phyloP scores from a whole-genome alignment of 2,888 invertebrate species.

The Bugulina stolonifera region DNA sequence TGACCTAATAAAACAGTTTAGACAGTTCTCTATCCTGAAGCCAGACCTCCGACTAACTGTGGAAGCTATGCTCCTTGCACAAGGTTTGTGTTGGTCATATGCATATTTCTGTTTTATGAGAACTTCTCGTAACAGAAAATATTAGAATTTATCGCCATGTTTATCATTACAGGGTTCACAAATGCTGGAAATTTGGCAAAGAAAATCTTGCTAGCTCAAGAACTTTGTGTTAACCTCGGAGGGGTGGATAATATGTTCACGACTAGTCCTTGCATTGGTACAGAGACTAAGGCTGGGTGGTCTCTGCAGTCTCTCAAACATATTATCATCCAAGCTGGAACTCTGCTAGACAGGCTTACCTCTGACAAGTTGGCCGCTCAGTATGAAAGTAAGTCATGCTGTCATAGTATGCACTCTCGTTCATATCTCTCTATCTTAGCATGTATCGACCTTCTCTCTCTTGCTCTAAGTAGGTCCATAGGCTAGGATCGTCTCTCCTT shows the following conservation, averaged over 20 bases:
- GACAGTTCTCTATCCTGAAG: slow-evolving; percentile 41
- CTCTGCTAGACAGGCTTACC: slow-evolving; percentile 35
- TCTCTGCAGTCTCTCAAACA: slow-evolving; percentile 44
- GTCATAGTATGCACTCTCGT: neutral
- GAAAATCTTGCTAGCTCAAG: slow-evolving; percentile 41
- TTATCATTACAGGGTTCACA: slow-evolving; percentile 38
- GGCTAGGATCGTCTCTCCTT: too few species aligned
- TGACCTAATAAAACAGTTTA: slow-evolving; percentile 42
- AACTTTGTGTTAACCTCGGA: slow-evolving; percentile 40
- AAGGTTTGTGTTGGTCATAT: slow-evolving; percentile 36
- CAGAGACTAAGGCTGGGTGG: slow-evolving; percentile 32
- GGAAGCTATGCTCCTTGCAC: slow-evolving; percentile 45
- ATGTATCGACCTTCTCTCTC: too few species aligned
- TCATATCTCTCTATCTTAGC: too few species aligned
- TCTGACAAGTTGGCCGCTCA: slow-evolving; percentile 29
- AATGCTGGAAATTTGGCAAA: slow-evolving; percentile 40
- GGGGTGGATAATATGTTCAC: slow-evolving; percentile 36
- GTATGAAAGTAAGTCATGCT: slow-evolving; percentile 30
- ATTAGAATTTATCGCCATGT: neutral
- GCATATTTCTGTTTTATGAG: neutral
- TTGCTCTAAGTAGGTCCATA: too few species aligned
- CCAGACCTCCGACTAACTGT: slow-evolving; percentile 40
- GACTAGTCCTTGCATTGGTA: slow-evolving; percentile 9
- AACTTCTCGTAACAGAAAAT: neutral
- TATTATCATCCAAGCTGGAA: slow-evolving; percentile 42